Percentiles rank a stretch among this genome's conserved stretches.
Conservation (phyloP, 92 coral and sea anemone species). For the Zoanthus sansibaricus region DNA sequence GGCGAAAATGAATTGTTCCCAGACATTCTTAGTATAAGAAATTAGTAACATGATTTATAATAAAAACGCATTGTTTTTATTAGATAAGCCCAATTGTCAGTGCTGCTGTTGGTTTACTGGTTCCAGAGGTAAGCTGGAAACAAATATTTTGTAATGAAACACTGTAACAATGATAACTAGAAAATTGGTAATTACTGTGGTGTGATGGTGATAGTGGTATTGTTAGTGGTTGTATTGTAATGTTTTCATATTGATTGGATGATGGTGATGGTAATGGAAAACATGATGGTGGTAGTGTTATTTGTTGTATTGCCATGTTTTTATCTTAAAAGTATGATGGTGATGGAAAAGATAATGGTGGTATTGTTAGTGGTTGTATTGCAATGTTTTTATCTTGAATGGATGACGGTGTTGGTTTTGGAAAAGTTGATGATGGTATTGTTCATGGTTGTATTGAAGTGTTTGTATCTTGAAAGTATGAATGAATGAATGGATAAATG, state of each 20-base stretch:
- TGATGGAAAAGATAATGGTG: background rate
- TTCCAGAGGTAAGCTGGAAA: conserved; percentile 22
- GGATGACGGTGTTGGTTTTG: background rate
- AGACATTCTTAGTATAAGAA: no score
- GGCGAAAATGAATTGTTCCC: no score
- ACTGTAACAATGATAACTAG: background rate
- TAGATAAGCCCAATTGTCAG: conserved; percentile 40
- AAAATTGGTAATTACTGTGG: background rate
- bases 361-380: background rate
- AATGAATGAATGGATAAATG: no score
- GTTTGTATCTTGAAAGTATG: no score
- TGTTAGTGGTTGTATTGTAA: background rate
- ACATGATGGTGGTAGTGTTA: background rate
- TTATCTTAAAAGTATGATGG: background rate
- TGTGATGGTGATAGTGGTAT: background rate
- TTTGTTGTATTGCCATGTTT: background rate
- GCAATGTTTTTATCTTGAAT: no score
- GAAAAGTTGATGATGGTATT: background rate
- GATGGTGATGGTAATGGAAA: background rate
- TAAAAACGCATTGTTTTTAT: background rate
- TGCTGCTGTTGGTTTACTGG: conserved; percentile 32
- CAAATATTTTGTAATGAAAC: no score
- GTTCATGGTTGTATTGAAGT: background rate
- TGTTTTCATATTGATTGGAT: background rate
- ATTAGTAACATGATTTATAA: background rate